phyloP scores from a whole-genome alignment of 2,888 invertebrate genomes.

The Noctua janthina region DNA sequence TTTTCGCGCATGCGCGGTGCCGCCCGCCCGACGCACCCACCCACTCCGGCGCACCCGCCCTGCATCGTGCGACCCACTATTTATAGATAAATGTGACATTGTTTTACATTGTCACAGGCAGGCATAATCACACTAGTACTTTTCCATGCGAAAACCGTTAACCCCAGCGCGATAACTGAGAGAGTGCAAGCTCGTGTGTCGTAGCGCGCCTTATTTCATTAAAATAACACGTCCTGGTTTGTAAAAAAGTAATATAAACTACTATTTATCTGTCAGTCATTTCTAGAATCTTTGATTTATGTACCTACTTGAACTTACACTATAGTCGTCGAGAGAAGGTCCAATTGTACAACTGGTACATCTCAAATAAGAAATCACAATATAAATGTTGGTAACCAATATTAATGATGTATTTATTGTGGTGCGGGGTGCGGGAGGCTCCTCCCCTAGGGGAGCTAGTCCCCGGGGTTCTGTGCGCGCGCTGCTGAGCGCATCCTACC shows the following conservation, averaged over 20 bases:
- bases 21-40: conserved; percentile 68
- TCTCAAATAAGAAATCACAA: conserved; percentile 18
- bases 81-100: conserved; percentile 86
- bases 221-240: conserved; percentile 49
- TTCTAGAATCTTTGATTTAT: conserved; percentile 27
- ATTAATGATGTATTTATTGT: conserved; percentile 54
- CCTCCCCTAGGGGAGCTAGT: conserved; percentile 41
- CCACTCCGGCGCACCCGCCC: conserved; percentile 72
- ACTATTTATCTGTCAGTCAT: not conserved
- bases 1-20: conserved; percentile 73
- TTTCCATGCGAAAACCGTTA: conserved; percentile 88
- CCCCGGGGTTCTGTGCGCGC: conserved; percentile 62
- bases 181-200: conserved; percentile 69
- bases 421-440: conserved; percentile 51
- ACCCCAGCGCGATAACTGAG: conserved; percentile 81
- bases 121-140: conserved; percentile 81
- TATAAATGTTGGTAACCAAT: conserved; percentile 42
- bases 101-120: conserved; percentile 79
- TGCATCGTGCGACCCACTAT: conserved; percentile 79
- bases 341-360: conserved; percentile 9
- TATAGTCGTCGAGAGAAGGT: conserved; percentile 9
- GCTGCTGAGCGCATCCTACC: conserved; percentile 67
- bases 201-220: conserved; percentile 49
- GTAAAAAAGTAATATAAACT: conserved; percentile 9
- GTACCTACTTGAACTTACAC: not conserved